Percentiles rank a stretch among this genome's conserved stretches.
phyloP scores from a whole-genome alignment of 2,888 invertebrate genomes.

The Acanthosepion pharaonis region DNA sequence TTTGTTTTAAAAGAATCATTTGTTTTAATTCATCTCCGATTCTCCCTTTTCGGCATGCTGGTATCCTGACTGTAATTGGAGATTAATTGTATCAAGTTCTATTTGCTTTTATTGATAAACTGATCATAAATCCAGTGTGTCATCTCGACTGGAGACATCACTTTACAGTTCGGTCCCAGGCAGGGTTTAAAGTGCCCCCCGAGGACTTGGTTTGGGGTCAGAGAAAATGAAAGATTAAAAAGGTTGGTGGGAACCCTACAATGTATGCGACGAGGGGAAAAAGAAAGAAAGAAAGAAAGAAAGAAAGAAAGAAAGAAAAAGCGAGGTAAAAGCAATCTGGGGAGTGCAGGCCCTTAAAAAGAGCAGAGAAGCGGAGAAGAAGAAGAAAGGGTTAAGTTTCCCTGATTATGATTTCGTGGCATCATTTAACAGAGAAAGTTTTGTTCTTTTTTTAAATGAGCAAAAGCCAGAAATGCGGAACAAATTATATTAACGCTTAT shows the following conservation, averaged over 20 bases:
- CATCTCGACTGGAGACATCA: background rate
- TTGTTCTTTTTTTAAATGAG: background rate
- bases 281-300: too few species aligned
- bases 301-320: background rate
- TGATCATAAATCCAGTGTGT: conserved; percentile 8
- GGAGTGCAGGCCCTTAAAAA: background rate
- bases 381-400: background rate
- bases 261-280: too few species aligned
- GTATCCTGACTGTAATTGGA: background rate
- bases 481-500: background rate
- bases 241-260: background rate
- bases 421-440: background rate
- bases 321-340: background rate
- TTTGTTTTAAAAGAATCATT: background rate
- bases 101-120: conserved; percentile 33
- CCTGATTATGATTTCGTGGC: background rate
- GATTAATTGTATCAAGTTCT: conserved; percentile 33
- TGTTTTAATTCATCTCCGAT: background rate
- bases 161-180: background rate
- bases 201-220: background rate
- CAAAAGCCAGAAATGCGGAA: background rate
- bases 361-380: too few species aligned
- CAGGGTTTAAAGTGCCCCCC: conserved; percentile 13
- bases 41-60: background rate
- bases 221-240: background rate